Evolutionary conservation across 2,797 vertebrate species (phyloP), one percentile per base, ranked within the genome.

Genomic region (Lutjanus campechanus): DNA sequence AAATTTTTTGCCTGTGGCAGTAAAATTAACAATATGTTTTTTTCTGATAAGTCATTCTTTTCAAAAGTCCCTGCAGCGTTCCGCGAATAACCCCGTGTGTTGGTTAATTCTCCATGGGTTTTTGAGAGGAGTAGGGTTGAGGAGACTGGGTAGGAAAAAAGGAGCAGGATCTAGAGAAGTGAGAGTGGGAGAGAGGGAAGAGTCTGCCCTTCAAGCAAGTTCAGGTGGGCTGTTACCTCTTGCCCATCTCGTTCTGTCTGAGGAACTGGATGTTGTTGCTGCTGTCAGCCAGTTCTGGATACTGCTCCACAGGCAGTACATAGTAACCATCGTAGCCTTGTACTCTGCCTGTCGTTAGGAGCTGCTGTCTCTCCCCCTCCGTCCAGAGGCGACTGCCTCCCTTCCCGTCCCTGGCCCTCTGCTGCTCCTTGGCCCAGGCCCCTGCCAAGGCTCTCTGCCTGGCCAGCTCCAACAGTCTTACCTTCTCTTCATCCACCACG

Each of bases 231-330:
- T 97, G 98, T 99, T 99, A 99, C 98, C 98, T 99, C 96, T 95
- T 98, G 92, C 98, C 98, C 98, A 99, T 99, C 94, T 99, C 98
- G 61, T 99, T 99, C 97, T 99, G 98, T 99, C 98, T 97, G 95
- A 99, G 96, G 93, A 99, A 99, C 96, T 99, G 98, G 96, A 99
- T 97, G 96, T 99, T 99, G 96, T 97, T 98, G 97, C 97, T 98
- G 96, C 98, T 99, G 96, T 99, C 98, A 81, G 98, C 98, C 89
- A 99, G 96, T 96, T 99, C 98, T 63, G 98, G 97, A 89, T 99
- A 99, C 93, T 99, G 98, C 96, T 99, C 98, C 87, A 99, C 97
- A 0, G 98, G 98, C 84, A 99, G 96, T 70, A 99, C 97, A 80
- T 99, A 99, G 92, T 99, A 99, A 68, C 98, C 98, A 67, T 99